Conservation (phyloP, 2,888 invertebrate species). For the Crocallis elinguaria region DNA sequence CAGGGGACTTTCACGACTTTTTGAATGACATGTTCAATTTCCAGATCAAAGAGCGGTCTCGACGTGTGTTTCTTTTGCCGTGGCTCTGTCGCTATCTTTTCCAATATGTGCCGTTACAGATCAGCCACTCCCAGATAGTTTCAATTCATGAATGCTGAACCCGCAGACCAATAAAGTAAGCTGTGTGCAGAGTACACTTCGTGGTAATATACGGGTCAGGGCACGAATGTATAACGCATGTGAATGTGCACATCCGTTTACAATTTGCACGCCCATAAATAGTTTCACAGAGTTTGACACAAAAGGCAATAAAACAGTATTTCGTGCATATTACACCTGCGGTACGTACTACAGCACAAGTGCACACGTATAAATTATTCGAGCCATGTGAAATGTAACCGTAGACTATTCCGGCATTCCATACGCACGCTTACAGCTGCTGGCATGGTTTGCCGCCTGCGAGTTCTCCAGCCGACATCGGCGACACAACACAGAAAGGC, state of each 20-base stretch:
- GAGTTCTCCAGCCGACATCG: constrained; percentile 60
- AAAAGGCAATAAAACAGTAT: constrained; percentile 23
- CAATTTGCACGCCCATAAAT: constrained; percentile 21
- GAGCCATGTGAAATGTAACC: constrained; percentile 60
- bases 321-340: constrained; percentile 24
- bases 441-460: constrained; percentile 66
- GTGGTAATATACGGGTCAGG: constrained; percentile 4
- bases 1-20: constrained; percentile 42
- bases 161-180: constrained; percentile 14
- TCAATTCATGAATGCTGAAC: constrained; percentile 31
- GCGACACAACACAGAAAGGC: constrained; percentile 57
- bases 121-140: constrained; percentile 16
- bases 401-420: constrained; percentile 70
- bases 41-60: constrained; percentile 47
- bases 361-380: constrained; percentile 62
- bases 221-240: background rate
- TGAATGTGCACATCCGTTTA: constrained; percentile 8
- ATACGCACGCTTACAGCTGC: constrained; percentile 60
- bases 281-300: constrained; percentile 23
- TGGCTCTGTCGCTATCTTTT: constrained; percentile 45
- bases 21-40: constrained; percentile 55
- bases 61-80: constrained; percentile 44
- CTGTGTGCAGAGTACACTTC: constrained; percentile 9
- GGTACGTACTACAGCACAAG: constrained; percentile 21
- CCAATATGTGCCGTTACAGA: constrained; percentile 34